Evolutionary conservation across 1,140 invertebrate species (phyloP).

Genomic region (Drosophila bifasciata): DNA sequence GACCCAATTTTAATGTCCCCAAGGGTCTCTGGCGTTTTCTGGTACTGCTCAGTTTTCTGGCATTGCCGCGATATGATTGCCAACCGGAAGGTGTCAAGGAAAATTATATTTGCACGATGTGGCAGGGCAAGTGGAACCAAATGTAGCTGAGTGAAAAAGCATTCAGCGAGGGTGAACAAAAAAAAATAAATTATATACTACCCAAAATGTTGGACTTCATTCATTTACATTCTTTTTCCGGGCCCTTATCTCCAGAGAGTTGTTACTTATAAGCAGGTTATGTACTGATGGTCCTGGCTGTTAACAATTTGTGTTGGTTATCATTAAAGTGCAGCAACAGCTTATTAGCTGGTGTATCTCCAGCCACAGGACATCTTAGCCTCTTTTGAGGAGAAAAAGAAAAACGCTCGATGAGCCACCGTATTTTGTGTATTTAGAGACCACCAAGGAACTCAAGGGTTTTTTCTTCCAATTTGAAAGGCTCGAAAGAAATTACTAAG

Average conservation of each 20-base stretch:
- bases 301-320: slow-evolving; percentile 73
- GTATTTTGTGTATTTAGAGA: too few relatives aligned
- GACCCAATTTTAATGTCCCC: slow-evolving; percentile 32
- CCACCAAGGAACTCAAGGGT: too few relatives aligned
- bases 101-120: slow-evolving; percentile 75
- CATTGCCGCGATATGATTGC: slow-evolving; percentile 78
- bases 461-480: too few relatives aligned
- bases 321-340: slow-evolving; percentile 66
- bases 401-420: too few relatives aligned
- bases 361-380: slow-evolving; percentile 12
- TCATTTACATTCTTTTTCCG: slow-evolving; percentile 59
- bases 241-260: slow-evolving; percentile 62
- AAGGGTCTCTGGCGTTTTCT: slow-evolving; percentile 43
- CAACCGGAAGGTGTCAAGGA: slow-evolving; percentile 79
- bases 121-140: slow-evolving; percentile 15
- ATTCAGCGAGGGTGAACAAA: slow-evolving; percentile 35
- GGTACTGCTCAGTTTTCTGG: slow-evolving; percentile 46
- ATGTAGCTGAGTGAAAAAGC: neutral
- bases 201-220: slow-evolving; percentile 77
- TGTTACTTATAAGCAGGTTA: slow-evolving; percentile 65
- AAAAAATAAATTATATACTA: slow-evolving; percentile 70
- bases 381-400: neutral
- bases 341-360: slow-evolving; percentile 3
- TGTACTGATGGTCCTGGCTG: slow-evolving; percentile 42
- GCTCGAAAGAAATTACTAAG: too few relatives aligned